Percentiles rank a stretch among this genome's conserved stretches.
Evolutionary conservation across 2,888 invertebrate species (phyloP).

Genomic region (Drosophila maculinotata): DNA sequence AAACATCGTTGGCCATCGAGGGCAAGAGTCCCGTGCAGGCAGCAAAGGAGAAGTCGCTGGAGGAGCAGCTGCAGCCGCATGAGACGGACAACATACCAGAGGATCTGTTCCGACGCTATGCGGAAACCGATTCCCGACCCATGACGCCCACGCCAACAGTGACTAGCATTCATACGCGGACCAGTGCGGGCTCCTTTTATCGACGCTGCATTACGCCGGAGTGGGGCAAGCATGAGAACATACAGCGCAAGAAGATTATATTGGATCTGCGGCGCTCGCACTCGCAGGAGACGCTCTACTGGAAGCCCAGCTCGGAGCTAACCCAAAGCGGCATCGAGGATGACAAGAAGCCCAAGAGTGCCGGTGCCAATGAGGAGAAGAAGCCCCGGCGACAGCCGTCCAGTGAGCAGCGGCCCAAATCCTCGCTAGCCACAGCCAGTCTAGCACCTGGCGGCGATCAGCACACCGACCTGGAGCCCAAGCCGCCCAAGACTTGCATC

Average conservation of each 20-base stretch:
- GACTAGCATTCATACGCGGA: conserved; percentile 90
- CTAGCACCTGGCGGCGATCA: conserved; percentile 44
- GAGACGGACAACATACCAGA: conserved; percentile 89
- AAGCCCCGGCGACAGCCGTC: conserved; percentile 72
- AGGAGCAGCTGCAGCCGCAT: conserved; percentile 46
- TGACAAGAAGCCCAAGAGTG: conserved; percentile 79
- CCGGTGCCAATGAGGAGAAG: conserved; percentile 77
- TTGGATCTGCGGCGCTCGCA: conserved; percentile 87
- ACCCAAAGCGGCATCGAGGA: conserved; percentile 80
- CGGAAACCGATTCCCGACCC: conserved; percentile 93
- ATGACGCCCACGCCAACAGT: conserved; percentile 92
- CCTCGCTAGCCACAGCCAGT: conserved; percentile 69
- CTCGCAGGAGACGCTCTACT: conserved; percentile 86
- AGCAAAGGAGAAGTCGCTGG: conserved; percentile 39
- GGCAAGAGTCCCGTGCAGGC: conserved; percentile 61
- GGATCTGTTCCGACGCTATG: conserved; percentile 91
- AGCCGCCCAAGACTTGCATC: conserved; percentile 77
- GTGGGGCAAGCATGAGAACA: conserved; percentile 86
- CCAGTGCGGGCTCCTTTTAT: conserved; percentile 87
- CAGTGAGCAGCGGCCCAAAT: conserved; percentile 78
- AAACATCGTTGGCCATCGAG: conserved; percentile 88
- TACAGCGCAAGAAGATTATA: conserved; percentile 88
- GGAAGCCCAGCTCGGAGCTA: conserved; percentile 86
- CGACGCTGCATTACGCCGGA: conserved; percentile 90
- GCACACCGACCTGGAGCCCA: conserved; percentile 56